Percentiles rank a stretch among this genome's conserved stretches.
Evolutionary conservation across 1,140 invertebrate genomes (phyloP).

Genomic region (Camponotus pennsylvanicus): DNA sequence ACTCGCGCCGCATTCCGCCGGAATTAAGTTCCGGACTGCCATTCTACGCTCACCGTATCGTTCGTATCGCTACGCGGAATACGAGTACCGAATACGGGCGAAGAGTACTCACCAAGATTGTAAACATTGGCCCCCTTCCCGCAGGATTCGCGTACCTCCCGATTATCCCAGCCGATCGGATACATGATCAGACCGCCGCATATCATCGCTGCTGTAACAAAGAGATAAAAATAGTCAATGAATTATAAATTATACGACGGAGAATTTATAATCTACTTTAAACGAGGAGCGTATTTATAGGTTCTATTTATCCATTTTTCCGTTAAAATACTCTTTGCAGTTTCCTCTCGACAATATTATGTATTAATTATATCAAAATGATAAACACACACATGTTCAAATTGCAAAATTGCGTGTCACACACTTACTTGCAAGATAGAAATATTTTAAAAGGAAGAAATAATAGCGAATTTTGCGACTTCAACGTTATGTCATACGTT

Average conservation of each 20-base stretch:
- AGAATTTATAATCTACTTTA: neutral
- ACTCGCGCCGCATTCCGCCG: constrained; percentile 35
- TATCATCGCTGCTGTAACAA: constrained; percentile 88
- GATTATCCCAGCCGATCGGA: constrained; percentile 90
- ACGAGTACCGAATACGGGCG: constrained; percentile 35
- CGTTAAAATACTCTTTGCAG: neutral
- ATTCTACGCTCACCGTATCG: constrained; percentile 13
- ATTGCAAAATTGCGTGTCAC: neutral
- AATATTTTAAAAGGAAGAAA: neutral
- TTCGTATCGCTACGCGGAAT: constrained; percentile 2
- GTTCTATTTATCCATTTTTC: neutral
- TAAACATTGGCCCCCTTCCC: constrained; percentile 88
- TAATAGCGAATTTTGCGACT: neutral
- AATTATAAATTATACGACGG: neutral
- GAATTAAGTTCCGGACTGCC: constrained; percentile 47
- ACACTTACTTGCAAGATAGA: neutral
- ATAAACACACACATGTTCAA: too few species aligned
- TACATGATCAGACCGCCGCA: constrained; percentile 89
- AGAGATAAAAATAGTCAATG: constrained; percentile 5
- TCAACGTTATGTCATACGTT: neutral
- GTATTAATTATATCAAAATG: neutral
- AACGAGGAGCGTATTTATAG: neutral
- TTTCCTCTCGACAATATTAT: neutral
- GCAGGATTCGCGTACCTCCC: constrained; percentile 90
- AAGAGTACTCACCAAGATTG: constrained; percentile 88